phyloP scores from a whole-genome alignment of 2,888 invertebrate species.

The Scaptomyza cyrtandrae region DNA sequence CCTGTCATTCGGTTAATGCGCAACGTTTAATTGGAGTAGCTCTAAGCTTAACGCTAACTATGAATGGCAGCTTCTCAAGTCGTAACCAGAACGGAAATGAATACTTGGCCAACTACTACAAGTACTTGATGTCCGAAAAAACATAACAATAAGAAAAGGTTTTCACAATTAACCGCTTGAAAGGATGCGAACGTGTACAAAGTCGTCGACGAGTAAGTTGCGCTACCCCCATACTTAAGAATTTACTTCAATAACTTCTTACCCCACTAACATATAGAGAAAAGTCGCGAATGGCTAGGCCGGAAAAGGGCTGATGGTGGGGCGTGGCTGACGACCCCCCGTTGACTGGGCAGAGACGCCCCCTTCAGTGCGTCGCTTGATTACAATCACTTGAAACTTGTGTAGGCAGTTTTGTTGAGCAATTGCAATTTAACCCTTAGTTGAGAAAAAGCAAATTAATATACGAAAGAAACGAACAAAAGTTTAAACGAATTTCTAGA shows the following conservation, averaged over 20 bases:
- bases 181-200: conserved; percentile 45
- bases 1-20: conserved; percentile 47
- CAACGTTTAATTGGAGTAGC: conserved; percentile 67
- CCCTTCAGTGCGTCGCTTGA: conserved; percentile 55
- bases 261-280: conserved; percentile 52
- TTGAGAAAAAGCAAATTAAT: fast-evolving
- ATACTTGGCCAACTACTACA: conserved; percentile 67
- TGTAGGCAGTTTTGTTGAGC: conserved; percentile 50
- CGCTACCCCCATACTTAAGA: conserved; percentile 3
- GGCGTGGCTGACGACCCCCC: conserved; percentile 58
- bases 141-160: conserved; percentile 44
- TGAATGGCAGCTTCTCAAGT: conserved; percentile 53
- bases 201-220: conserved; percentile 16
- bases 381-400: conserved; percentile 72
- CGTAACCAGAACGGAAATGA: conserved; percentile 59
- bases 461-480: not conserved
- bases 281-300: conserved; percentile 29
- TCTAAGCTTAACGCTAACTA: conserved; percentile 34
- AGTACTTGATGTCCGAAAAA: conserved; percentile 60
- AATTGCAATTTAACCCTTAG: conserved; percentile 66
- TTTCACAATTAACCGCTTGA: conserved; percentile 61
- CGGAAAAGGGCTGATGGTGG: conserved; percentile 44
- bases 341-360: conserved; percentile 32
- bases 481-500: no score
- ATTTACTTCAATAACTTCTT: conserved; percentile 27